Conservation (phyloP, 2,888 invertebrate species). For the Napeogenes inachia region DNA sequence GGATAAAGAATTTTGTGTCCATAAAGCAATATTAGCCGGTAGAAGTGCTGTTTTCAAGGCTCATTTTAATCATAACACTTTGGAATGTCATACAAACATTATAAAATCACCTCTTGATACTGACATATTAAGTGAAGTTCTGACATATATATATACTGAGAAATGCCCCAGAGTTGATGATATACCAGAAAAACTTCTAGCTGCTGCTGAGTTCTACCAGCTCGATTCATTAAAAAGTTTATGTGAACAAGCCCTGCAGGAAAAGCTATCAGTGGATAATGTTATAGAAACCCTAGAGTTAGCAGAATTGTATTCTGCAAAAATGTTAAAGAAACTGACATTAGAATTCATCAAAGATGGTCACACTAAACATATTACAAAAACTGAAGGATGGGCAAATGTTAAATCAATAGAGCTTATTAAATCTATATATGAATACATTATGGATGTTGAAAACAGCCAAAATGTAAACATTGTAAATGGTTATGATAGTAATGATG, state of each 20-base stretch:
- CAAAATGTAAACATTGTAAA: too few species aligned
- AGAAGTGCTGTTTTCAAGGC: constrained; percentile 66
- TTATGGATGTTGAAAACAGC: constrained; percentile 47
- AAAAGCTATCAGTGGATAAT: constrained; percentile 66
- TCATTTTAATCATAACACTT: constrained; percentile 68
- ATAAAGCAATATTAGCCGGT: constrained; percentile 65
- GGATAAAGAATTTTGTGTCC: constrained; percentile 58
- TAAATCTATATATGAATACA: constrained; percentile 66
- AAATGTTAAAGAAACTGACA: constrained; percentile 53
- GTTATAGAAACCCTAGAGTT: constrained; percentile 65
- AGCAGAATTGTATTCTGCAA: constrained; percentile 66
- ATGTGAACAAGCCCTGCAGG: constrained; percentile 66
- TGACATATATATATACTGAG: constrained; percentile 66
- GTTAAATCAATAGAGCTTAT: constrained; percentile 64
- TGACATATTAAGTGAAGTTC: constrained; percentile 59
- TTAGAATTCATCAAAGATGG: constrained; percentile 70
- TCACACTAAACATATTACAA: constrained; percentile 62
- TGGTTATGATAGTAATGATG: constrained; percentile 38
- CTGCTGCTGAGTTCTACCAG: constrained; percentile 69
- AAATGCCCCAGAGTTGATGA: constrained; percentile 65
- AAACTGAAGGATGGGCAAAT: constrained; percentile 64
- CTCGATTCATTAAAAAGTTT: constrained; percentile 60
- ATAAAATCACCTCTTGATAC: constrained; percentile 63
- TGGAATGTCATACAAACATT: constrained; percentile 59
- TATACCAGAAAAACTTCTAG: constrained; percentile 64